Evolutionary conservation across 2,797 vertebrate species (phyloP).

Genomic region (Macrochelys suwanniensis): DNA sequence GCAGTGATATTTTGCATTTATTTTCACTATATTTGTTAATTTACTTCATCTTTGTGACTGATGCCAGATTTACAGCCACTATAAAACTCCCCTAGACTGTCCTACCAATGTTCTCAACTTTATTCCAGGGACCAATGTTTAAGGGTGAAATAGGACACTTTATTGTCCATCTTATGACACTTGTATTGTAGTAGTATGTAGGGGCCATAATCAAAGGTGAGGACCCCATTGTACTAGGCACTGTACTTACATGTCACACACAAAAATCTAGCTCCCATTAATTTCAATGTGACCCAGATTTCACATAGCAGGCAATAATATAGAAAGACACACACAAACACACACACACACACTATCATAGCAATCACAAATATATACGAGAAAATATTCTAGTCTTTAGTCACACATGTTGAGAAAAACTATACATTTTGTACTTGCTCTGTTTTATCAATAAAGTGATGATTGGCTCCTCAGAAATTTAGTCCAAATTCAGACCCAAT

Average conservation of each 20-base stretch:
- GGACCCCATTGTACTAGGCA: background rate
- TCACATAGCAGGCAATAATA: background rate
- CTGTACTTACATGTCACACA: background rate
- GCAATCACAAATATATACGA: background rate
- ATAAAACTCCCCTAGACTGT: conserved; percentile 4
- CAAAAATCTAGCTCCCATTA: background rate
- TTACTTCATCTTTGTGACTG: conserved; percentile 26
- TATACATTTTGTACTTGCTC: background rate
- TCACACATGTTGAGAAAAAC: background rate
- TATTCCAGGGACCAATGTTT: background rate
- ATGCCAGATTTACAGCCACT: background rate
- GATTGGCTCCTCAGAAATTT: background rate
- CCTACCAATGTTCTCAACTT: background rate
- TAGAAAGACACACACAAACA: background rate
- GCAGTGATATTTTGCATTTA: background rate
- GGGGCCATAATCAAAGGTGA: background rate
- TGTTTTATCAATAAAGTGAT: background rate
- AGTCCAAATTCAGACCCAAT: conserved; percentile 22
- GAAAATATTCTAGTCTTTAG: background rate
- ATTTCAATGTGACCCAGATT: background rate
- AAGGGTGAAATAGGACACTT: background rate
- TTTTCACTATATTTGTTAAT: background rate
- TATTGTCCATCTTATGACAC: background rate
- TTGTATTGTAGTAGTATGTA: background rate
- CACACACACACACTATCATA: background rate